Base-by-base conservation (phyloP, 2,888 invertebrate genomes). In the Ceraclea dissimilis region DNA sequence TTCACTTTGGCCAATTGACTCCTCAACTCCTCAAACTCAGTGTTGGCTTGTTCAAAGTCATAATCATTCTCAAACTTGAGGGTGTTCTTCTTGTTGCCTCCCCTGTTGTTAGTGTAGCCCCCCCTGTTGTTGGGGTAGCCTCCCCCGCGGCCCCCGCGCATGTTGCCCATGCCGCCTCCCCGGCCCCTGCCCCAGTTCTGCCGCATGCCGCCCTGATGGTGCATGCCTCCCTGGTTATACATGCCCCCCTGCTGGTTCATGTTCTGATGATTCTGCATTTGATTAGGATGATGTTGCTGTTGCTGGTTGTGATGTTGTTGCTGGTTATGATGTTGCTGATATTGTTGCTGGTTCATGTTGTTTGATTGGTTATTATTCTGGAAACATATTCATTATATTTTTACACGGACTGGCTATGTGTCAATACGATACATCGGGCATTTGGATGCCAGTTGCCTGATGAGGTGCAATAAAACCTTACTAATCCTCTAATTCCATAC, bases 21-120 rank as follows among this genome's bases (percentile, higher is more conserved):
- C 66, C 87, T 85, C 57, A 97, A 78, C 71, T 96, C 93, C 68
- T 96, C 93, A 73, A 98, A 98, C 75, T 97, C 88, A 43, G 92
- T 94, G 73, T 99, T 98, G 58, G 97, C 96, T 72, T 94, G 92
- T 74, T 99, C 98, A 71, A 99, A 99, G 74, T 99, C 99, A 69
- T 94, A 99, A 69, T 99, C 98, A 65, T 88, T 90, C 64, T 95
- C 95, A 72, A 96, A 97, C 73, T 94, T 94, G 63, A 95, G 82
- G 13, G 85, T 85, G 66, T 84, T 86, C 71, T 85, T 85, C 63
- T 80, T 70, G 52, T 68, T 66, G 62, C 68, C 71, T 60, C 70
- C 54, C 11, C 58, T 74, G 69, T 10, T 74, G 72, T 18, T 73
- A 10, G 51, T 54, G 17, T 56, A 56, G 16, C 55, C 55, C 17